These are phyloP conservation scores for Plectrocnemia conspersa DNA, from an alignment of 1,140 invertebrate genomes.

Conservation along the genomic window DNA sequence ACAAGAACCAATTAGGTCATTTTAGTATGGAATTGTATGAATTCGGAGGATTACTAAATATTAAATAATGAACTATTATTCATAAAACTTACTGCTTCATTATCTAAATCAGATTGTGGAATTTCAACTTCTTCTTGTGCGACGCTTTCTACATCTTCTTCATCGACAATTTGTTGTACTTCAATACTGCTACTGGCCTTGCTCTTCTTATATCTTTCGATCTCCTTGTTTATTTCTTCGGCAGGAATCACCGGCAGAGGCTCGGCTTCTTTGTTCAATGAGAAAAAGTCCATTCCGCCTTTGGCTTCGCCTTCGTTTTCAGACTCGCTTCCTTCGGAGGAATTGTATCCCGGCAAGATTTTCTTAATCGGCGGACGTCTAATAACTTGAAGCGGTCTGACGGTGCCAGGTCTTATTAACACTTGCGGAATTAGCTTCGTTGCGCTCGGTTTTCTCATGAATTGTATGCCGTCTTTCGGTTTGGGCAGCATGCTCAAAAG, in stretches of 20 bases:
- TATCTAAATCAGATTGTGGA: background rate
- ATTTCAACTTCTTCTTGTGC: background rate
- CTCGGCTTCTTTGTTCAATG: constrained; percentile 43
- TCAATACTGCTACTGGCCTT: background rate
- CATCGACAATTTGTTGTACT: background rate
- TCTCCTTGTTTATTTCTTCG: background rate
- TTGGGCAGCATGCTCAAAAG: constrained; percentile 52
- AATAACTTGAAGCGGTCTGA: background rate
- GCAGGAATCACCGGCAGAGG: background rate
- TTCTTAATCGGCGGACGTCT: constrained; percentile 18
- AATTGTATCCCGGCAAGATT: constrained; percentile 6
- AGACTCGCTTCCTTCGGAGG: constrained; percentile 45
- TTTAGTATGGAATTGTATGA: too few species aligned
- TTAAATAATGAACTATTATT: constrained; percentile 9
- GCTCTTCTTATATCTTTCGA: background rate
- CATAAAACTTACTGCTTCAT: constrained; percentile 4
- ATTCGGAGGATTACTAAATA: constrained; percentile 17
- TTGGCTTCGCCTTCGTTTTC: constrained; percentile 42
- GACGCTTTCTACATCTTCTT: background rate
- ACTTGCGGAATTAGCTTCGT: constrained; percentile 36
- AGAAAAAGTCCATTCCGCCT: constrained; percentile 52
- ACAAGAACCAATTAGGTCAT: too few species aligned
- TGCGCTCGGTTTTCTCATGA: constrained; percentile 35
- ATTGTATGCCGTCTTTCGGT: constrained; percentile 47
- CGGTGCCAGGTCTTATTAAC: constrained; percentile 31